Conservation (phyloP, 2,888 invertebrate species). For the Ectemnius lituratus region DNA sequence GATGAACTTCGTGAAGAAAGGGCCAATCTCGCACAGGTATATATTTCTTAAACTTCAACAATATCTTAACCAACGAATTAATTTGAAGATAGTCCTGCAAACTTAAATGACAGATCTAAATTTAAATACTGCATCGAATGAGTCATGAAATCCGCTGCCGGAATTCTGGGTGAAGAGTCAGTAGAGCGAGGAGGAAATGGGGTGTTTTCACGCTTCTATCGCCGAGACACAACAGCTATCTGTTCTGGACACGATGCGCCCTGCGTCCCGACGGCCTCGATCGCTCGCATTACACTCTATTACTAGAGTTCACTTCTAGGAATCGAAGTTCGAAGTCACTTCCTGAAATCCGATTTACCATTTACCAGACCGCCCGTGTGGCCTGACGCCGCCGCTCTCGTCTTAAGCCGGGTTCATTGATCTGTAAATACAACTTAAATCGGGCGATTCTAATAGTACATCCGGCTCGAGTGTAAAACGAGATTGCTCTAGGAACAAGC, state of each 20-base stretch:
- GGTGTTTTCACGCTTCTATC: background rate
- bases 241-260: background rate
- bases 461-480: too few relatives aligned
- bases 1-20: slow-evolving; percentile 75
- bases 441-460: slow-evolving; percentile 2
- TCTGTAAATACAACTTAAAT: slow-evolving; percentile 29
- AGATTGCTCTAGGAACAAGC: too few relatives aligned
- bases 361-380: slow-evolving; percentile 19
- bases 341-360: slow-evolving; percentile 28
- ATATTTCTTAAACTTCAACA: too few relatives aligned
- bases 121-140: too few relatives aligned
- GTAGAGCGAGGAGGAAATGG: too few relatives aligned
- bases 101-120: too few relatives aligned
- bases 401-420: slow-evolving; percentile 37
- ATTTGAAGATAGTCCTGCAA: too few relatives aligned
- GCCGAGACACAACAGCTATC: slow-evolving; percentile 6
- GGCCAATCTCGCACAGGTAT: slow-evolving; percentile 74
- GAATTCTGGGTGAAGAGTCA: too few relatives aligned
- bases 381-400: too few relatives aligned
- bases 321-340: slow-evolving; percentile 7
- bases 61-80: too few relatives aligned
- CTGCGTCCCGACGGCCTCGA: background rate
- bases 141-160: too few relatives aligned
- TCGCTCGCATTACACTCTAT: slow-evolving; percentile 16
- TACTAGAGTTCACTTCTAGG: slow-evolving; percentile 1